These are phyloP conservation scores for Holotrichia oblita DNA, from an alignment of 1,140 invertebrate species.

Conservation along the genomic window DNA sequence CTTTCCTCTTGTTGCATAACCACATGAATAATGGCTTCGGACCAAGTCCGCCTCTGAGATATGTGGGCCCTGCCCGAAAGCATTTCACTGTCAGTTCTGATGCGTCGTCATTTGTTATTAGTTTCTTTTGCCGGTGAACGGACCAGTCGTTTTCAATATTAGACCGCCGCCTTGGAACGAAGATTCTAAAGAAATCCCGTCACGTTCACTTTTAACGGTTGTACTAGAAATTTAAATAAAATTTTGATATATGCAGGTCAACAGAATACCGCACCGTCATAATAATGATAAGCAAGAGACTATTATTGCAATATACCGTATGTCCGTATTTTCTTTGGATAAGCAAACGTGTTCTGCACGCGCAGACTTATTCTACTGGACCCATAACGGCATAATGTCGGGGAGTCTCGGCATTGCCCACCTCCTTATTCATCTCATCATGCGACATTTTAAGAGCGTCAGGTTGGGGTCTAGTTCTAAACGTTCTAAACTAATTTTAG, in stretches of 20 bases:
- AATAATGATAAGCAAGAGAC: no score
- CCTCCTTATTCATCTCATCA: no score
- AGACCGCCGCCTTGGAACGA: not conserved
- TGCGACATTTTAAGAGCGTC: no score
- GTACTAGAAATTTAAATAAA: not conserved
- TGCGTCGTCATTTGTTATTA: conserved; percentile 25
- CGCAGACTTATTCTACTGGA: no score
- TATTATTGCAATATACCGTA: no score
- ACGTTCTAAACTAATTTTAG: no score
- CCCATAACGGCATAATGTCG: no score
- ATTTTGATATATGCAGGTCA: not conserved
- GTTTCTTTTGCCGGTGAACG: not conserved
- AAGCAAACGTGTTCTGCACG: no score
- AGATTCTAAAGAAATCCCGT: not conserved
- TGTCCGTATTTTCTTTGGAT: no score
- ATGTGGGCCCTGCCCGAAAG: not conserved
- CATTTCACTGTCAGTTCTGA: conserved; percentile 25
- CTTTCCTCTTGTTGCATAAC: conserved; percentile 26
- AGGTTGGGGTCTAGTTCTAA: no score
- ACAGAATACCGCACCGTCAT: no score
- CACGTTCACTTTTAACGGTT: not conserved
- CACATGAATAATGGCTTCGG: conserved; percentile 22
- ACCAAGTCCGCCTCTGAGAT: conserved; percentile 19
- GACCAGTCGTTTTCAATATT: not conserved
- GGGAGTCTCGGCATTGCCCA: no score